Conservation (phyloP, 2,888 invertebrate genomes). For the Cybosia mesomella region DNA sequence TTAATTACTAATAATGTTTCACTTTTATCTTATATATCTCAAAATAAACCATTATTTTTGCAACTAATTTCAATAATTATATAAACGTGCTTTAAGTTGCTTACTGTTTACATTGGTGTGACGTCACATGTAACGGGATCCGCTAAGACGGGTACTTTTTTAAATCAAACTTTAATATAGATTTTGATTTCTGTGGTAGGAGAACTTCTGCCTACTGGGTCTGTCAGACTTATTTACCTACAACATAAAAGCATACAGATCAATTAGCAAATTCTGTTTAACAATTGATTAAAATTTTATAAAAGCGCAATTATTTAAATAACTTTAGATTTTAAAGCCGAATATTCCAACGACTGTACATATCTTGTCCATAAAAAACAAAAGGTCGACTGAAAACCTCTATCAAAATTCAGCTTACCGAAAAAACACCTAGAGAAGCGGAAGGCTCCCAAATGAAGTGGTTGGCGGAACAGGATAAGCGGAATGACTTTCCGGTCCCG, state of each 20-base stretch:
- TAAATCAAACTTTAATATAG: no score
- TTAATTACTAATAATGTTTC: no score
- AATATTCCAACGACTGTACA: constrained; percentile 13
- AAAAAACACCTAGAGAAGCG: constrained; percentile 64
- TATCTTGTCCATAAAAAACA: constrained; percentile 23
- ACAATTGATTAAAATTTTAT: not conserved
- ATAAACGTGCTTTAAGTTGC: no score
- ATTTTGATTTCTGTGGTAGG: no score
- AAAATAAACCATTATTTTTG: no score
- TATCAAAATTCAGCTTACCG: constrained; percentile 62
- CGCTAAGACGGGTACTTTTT: no score
- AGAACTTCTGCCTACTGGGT: no score
- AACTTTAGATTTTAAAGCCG: not conserved
- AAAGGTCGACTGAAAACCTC: constrained; percentile 46
- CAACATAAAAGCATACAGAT: not conserved
- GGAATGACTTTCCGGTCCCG: constrained; percentile 75
- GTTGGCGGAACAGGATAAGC: constrained; percentile 69
- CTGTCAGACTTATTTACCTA: no score
- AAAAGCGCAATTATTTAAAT: not conserved
- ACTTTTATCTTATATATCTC: no score
- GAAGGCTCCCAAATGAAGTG: constrained; percentile 68
- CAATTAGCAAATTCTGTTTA: not conserved
- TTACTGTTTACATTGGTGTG: no score
- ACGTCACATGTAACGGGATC: no score
- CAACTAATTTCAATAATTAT: no score